Evolutionary conservation across 2,113 vertebrate species (phyloP), one percentile per base, ranked within the genome.

Genomic region (Ibidorhyncha struthersii): DNA sequence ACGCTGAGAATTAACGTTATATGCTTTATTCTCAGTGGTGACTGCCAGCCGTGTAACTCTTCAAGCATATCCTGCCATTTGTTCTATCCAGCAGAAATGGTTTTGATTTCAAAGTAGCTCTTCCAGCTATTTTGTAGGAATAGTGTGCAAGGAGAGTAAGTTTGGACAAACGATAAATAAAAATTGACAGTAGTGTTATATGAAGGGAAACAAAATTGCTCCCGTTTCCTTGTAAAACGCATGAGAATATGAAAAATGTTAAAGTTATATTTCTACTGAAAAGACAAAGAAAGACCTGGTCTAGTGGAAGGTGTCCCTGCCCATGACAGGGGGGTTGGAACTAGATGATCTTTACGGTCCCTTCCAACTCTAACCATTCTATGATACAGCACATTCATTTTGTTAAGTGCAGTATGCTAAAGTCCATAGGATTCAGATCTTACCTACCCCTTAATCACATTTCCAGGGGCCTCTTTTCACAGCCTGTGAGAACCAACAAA

Each of bases 41-140:
- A 76, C 80, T 92, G 88, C 40, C 52, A 94, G 45, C 20, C 4
- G 1, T 69, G 43, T 91, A 94, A 94, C 90, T 96, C 69, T 78
- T 92, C 80, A 91, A 90, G 86, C 87, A 79, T 69, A 66, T 79
- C 82, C 86, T 92, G 55, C 52, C 52, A 87, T 96, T 95, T 96
- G 69, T 79, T 93, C 82, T 83, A 79, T 72, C 50, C 85, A 69
- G 36, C 38, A 96, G 49, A 92, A 88, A 56, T 26, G 5, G 50
- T 14, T 85, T 95, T 61, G 32, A 87, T 90, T 90, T 71, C 29
- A 74, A 67, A 92, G 18, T 7, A 95, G 56, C 26, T 95, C 18
- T 93, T 52, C 32, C 61, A 87, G 72, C 10, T 83, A 36, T 56
- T 97, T 92, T 11, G 10, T 74, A 86, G 79, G 41, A 43, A 79